Evolutionary conservation across 2,113 vertebrate species (phyloP).

Genomic region (Puntigrus tetrazona): DNA sequence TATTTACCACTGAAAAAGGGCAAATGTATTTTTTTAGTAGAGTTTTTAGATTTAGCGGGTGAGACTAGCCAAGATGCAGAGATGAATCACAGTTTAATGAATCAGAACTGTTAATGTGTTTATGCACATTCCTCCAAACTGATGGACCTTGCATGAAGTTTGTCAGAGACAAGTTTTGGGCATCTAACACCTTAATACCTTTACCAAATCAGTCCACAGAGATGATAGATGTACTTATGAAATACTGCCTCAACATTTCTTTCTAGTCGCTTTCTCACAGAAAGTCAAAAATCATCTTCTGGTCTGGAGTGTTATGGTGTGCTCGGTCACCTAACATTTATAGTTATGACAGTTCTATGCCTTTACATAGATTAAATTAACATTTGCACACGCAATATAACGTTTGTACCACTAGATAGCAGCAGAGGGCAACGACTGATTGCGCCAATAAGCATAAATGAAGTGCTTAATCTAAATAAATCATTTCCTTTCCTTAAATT

Average conservation of each 20-base stretch:
- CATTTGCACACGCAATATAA: slow-evolving; percentile 7
- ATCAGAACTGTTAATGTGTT: slow-evolving; percentile 14
- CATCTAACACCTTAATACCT: slow-evolving; percentile 11
- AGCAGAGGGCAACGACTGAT: slow-evolving; percentile 53
- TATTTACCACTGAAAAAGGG: not conserved
- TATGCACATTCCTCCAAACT: slow-evolving; percentile 2
- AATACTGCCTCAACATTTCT: not conserved
- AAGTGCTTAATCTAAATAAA: not conserved
- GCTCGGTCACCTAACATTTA: not conserved
- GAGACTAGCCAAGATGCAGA: not conserved
- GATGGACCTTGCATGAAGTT: slow-evolving; percentile 10
- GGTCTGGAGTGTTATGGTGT: not conserved
- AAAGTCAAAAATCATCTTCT: slow-evolving; percentile 1
- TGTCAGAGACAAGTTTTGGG: slow-evolving; percentile 10
- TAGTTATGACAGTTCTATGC: not conserved
- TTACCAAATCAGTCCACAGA: slow-evolving; percentile 3
- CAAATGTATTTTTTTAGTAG: no score
- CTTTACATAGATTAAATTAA: no score
- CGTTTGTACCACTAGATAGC: slow-evolving; percentile 60
- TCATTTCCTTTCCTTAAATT: not conserved
- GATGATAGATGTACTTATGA: slow-evolving; percentile 53
- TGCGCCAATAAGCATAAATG: not conserved
- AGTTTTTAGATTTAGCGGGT: not conserved
- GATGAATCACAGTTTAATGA: not conserved
- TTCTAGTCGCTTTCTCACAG: not conserved